These are phyloP conservation scores for Menidia menidia DNA, from an alignment of 2,797 vertebrate genomes.

Conservation along the genomic window DNA sequence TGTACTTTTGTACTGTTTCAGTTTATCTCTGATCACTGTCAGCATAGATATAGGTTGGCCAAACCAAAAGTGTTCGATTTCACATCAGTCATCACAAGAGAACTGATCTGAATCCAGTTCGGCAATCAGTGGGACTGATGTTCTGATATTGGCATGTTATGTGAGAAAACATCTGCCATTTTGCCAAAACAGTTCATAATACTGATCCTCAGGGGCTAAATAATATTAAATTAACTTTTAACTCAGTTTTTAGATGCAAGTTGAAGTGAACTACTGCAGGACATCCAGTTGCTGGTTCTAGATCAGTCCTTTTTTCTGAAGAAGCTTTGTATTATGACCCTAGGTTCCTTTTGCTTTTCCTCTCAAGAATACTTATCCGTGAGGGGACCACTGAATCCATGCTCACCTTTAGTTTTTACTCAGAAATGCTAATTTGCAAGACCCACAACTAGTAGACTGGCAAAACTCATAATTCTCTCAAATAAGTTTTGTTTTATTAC, in stretches of 20 bases:
- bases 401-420: conserved; percentile 7
- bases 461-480: conserved; percentile 17
- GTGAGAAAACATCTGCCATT: conserved; percentile 13
- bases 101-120: neutral
- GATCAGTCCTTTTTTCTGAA: conserved; percentile 21
- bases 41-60: too few species aligned
- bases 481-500: neutral
- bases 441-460: too few species aligned
- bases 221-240: conserved; percentile 4
- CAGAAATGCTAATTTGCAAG: neutral
- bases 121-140: neutral
- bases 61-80: neutral
- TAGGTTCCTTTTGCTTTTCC: conserved; percentile 15
- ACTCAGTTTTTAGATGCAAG: conserved; percentile 11
- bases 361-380: neutral
- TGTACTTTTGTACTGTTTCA: neutral
- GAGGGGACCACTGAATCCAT: conserved; percentile 19
- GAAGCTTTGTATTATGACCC: conserved; percentile 4
- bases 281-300: conserved; percentile 12
- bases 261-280: conserved; percentile 15
- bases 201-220: conserved; percentile 2
- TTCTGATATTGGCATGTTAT: neutral
- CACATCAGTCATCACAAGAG: neutral
- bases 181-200: conserved; percentile 24
- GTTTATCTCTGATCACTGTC: neutral